Conservation (phyloP, 2,797 vertebrate species). For the Silurus aristotelis region DNA sequence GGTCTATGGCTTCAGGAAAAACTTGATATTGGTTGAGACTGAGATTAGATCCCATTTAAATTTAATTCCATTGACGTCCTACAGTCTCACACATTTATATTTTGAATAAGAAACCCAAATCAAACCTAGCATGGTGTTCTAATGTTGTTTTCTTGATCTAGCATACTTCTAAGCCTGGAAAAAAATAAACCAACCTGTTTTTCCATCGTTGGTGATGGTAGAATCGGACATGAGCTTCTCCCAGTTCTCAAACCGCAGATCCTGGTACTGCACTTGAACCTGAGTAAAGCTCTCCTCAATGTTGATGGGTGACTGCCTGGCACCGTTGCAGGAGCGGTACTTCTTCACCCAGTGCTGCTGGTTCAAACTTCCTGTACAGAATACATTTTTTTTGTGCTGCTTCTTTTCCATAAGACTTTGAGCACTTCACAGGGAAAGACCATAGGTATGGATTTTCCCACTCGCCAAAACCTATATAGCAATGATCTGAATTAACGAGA, state of each 20-base stretch:
- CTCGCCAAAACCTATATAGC: background rate
- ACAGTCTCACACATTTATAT: no score
- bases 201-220: slow-evolving; percentile 89
- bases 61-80: background rate
- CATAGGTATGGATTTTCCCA: background rate
- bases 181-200: slow-evolving; percentile 79
- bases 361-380: slow-evolving; percentile 81
- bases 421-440: background rate
- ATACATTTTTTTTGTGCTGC: no score
- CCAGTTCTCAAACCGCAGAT: slow-evolving; percentile 89
- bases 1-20: background rate
- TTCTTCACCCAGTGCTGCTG: slow-evolving; percentile 89
- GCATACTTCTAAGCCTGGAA: background rate
- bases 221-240: slow-evolving; percentile 59
- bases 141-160: no score
- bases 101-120: no score
- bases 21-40: no score
- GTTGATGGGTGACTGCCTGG: slow-evolving; percentile 92
- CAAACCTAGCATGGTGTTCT: no score
- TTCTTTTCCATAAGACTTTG: background rate
- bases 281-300: slow-evolving; percentile 91
- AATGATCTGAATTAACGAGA: background rate
- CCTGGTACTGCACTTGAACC: slow-evolving; percentile 88
- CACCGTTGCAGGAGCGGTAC: slow-evolving; percentile 86
- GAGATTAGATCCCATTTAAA: background rate